A percentile compares a stretch with the other conserved stretches of the same genome.
Conservation (phyloP, 2,113 vertebrate genomes). For the Ardeotis arabs region DNA sequence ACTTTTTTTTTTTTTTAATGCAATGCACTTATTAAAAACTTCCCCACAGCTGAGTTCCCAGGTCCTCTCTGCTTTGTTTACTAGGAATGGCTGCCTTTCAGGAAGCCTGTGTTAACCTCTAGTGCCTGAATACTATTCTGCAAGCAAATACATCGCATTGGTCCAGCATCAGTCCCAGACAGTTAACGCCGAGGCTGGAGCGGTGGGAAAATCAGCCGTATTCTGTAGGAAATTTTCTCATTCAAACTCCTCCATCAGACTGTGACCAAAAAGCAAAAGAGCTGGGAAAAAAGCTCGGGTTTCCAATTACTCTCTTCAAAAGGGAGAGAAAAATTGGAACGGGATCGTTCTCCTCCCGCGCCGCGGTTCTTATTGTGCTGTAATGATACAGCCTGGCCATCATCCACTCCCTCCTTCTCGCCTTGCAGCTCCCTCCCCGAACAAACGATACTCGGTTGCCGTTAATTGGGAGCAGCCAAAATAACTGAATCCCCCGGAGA, state of each 20-base stretch:
- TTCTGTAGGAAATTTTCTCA: slow-evolving; percentile 27
- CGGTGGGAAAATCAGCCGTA: slow-evolving; percentile 20
- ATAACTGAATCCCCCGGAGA: slow-evolving; percentile 53
- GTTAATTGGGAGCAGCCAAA: slow-evolving; percentile 60
- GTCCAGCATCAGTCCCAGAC: background rate
- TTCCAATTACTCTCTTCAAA: slow-evolving; percentile 51
- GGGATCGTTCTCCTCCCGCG: slow-evolving; percentile 19
- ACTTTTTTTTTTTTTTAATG: background rate
- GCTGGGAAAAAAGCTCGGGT: background rate
- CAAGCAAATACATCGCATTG: background rate
- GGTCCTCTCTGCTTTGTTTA: background rate
- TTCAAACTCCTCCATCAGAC: slow-evolving; percentile 22
- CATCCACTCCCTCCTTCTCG: slow-evolving; percentile 17
- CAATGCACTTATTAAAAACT: slow-evolving; percentile 6
- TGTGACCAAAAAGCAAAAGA: slow-evolving; percentile 9
- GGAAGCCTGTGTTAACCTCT: background rate
- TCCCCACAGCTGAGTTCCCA: background rate
- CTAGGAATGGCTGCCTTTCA: slow-evolving; percentile 20
- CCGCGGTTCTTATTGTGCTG: background rate
- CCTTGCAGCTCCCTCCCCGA: slow-evolving; percentile 32
- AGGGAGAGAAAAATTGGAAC: slow-evolving; percentile 20
- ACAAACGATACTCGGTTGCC: slow-evolving; percentile 37
- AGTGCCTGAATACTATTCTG: background rate
- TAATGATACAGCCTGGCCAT: slow-evolving; percentile 36
- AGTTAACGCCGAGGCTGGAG: background rate